Percentiles rank a stretch among this genome's conserved stretches.
Conservation (phyloP, 2,888 invertebrate species). For the Ptilodon capucinus region DNA sequence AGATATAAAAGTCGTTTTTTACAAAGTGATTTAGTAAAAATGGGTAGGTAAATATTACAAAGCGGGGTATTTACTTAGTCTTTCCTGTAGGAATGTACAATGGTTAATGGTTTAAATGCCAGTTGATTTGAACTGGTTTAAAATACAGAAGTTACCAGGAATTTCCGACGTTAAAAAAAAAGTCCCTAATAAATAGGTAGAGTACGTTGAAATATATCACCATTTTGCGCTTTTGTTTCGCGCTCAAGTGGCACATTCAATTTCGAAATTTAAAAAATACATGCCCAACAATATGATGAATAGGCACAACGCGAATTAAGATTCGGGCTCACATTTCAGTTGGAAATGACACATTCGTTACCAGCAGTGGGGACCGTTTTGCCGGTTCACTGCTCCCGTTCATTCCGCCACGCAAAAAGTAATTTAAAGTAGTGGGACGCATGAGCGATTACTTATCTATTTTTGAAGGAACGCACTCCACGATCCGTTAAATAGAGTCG, state of each 20-base stretch:
- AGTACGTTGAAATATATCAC: not conserved
- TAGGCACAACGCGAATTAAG: conserved; percentile 54
- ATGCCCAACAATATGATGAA: conserved; percentile 37
- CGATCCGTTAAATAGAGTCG: conserved; percentile 72
- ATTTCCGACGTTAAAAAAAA: too few species aligned
- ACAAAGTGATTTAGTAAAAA: too few species aligned
- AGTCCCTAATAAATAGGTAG: too few species aligned
- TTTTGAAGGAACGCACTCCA: conserved; percentile 69
- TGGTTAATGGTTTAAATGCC: too few species aligned
- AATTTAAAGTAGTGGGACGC: conserved; percentile 73
- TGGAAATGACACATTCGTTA: conserved; percentile 76
- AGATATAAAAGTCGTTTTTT: too few species aligned
- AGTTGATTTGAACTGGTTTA: too few species aligned
- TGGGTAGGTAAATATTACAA: too few species aligned
- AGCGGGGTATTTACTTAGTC: too few species aligned
- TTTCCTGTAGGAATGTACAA: too few species aligned
- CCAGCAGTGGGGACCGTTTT: conserved; percentile 66
- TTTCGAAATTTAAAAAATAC: conserved; percentile 3
- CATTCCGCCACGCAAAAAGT: conserved; percentile 74
- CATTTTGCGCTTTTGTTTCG: not conserved
- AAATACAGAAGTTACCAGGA: too few species aligned
- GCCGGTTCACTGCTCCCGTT: conserved; percentile 74
- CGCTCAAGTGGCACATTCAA: not conserved
- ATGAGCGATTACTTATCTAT: conserved; percentile 71
- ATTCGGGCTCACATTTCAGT: conserved; percentile 60